Percentiles rank a stretch among this genome's conserved stretches.
These are phyloP conservation scores for Nothobranchius furzeri DNA, from an alignment of 2,113 vertebrate genomes.

Conservation along the genomic window DNA sequence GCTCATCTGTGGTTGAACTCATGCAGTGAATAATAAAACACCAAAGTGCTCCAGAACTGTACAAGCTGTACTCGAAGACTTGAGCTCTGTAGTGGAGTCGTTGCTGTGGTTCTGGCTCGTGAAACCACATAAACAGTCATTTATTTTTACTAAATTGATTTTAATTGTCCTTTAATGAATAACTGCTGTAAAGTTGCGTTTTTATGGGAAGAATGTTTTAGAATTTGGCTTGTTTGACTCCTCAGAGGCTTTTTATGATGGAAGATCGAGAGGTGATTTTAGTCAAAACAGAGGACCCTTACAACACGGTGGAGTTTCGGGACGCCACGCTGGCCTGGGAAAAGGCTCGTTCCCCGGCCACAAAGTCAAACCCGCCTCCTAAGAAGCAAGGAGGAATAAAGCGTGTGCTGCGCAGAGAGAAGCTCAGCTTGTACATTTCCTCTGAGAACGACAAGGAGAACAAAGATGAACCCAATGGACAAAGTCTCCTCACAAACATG, in stretches of 20 bases:
- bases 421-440: constrained; percentile 75
- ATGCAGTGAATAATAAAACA: background rate
- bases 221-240: background rate
- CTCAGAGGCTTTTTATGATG: constrained; percentile 82
- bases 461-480: constrained; percentile 66
- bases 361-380: constrained; percentile 19
- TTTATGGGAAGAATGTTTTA: background rate
- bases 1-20: constrained; percentile 9
- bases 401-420: constrained; percentile 72
- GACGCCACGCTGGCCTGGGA: constrained; percentile 82
- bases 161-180: background rate
- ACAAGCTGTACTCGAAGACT: constrained; percentile 1
- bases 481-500: constrained; percentile 79
- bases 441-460: constrained; percentile 67
- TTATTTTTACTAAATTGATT: background rate
- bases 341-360: constrained; percentile 47
- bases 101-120: background rate
- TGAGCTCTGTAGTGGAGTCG: constrained; percentile 9
- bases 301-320: constrained; percentile 76
- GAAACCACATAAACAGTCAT: background rate
- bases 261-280: constrained; percentile 75
- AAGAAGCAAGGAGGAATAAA: constrained; percentile 68
- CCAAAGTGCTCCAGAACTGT: background rate
- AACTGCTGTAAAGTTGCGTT: background rate
- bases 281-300: constrained; percentile 69